Base-by-base conservation (phyloP, 2,797 vertebrate species). In the Coendou prehensilis region DNA sequence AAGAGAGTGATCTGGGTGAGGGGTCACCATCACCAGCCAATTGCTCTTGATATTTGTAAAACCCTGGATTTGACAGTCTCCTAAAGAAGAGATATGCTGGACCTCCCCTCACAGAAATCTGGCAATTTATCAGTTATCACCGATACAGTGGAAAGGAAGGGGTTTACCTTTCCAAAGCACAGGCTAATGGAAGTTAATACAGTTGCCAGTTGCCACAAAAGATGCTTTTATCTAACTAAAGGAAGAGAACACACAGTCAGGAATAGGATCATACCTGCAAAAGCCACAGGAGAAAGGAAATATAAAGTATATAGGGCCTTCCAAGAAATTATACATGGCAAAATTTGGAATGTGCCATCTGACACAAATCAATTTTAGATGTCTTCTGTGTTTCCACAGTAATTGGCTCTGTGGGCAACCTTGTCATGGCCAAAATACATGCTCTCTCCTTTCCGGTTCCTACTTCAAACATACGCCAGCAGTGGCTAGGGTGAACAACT, bases 301-400 rank as follows among this genome's bases (percentile, higher is more conserved):
- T 82, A 73, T 6, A 75, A 91, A 84, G 67, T 86, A 22, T 33
- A 94, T 95, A 83, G 81, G 26, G 30, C 61, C 54, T 84, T 54
- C 50, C 59, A 94, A 92, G 91, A 96, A 96, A 95, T 89, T 14
- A 8, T 83, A 83, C 59, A 54, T 67, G 28, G 79, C 63, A 69
- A 94, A 90, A 96, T 96, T 95, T 75, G 75, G 88, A 95, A 89
- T 30, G 75, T 20, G 73, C 52, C 67, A 96, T 89, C 67, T 91
- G 93, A 93, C 71, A 92, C 52, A 91, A 86, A 93, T 94, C 75
- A 96, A 94, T 97, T 97, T 96, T 75, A 92, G 81, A 88, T 20
- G 45, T 13, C 45, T 80, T 61, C 57, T 93, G 75, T 89, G 86
- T 87, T 82, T 95, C 30, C 50, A 23, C 26, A 85, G 22, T 81